These are phyloP conservation scores for Diplogasteroides magnus DNA, from an alignment of 1,140 invertebrate species.

Conservation along the genomic window DNA sequence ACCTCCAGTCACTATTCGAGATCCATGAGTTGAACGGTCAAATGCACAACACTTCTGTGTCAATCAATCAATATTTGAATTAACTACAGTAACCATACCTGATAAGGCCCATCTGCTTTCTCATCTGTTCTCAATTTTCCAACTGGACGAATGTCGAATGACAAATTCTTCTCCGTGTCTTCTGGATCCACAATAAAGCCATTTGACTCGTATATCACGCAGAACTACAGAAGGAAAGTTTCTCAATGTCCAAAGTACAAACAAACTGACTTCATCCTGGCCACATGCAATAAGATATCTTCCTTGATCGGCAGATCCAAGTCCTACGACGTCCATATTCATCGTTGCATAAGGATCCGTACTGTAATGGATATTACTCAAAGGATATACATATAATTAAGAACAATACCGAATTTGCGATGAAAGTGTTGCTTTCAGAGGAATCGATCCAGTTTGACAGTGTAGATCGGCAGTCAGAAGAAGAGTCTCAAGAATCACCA, in stretches of 20 bases:
- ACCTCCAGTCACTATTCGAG: slow-evolving; percentile 80
- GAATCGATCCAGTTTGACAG: slow-evolving; percentile 7
- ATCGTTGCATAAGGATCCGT: slow-evolving; percentile 19
- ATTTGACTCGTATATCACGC: slow-evolving; percentile 23
- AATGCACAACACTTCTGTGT: slow-evolving; percentile 76
- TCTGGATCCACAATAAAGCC: slow-evolving; percentile 1
- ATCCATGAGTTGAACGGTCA: slow-evolving; percentile 64
- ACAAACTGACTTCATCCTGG: slow-evolving; percentile 29
- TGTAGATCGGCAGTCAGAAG: slow-evolving; percentile 10
- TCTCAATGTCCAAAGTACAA: background rate
- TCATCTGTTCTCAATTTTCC: slow-evolving; percentile 52
- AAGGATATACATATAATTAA: too few species aligned
- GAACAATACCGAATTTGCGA: too few species aligned
- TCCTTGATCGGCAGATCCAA: slow-evolving; percentile 7
- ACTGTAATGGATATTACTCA: too few species aligned
- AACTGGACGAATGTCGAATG: slow-evolving; percentile 8
- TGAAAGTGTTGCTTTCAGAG: too few species aligned
- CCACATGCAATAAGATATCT: slow-evolving; percentile 30
- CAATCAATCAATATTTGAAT: slow-evolving; percentile 5
- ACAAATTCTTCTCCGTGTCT: background rate
- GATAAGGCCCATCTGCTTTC: slow-evolving; percentile 64
- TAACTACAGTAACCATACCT: slow-evolving; percentile 7
- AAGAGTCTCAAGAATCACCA: slow-evolving; percentile 7
- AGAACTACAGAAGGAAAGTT: background rate
- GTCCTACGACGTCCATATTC: slow-evolving; percentile 33